Evolutionary conservation across 2,797 vertebrate species (phyloP), one percentile per base, ranked within the genome.

Genomic region (Gambusia yucatana): DNA sequence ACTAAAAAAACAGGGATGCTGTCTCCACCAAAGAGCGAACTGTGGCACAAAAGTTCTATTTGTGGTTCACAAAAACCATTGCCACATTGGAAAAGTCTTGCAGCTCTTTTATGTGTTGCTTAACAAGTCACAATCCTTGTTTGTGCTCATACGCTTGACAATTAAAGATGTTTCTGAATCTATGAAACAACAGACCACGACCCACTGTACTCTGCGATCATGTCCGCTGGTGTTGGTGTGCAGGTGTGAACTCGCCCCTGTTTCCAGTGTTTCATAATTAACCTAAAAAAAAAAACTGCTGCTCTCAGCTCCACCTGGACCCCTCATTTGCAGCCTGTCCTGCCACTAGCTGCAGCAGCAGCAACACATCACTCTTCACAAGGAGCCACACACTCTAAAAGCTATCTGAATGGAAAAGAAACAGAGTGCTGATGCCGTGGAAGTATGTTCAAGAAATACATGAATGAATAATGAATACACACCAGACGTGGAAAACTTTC

Each of bases 401-500:
- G 55, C 57, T 50, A 65, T 6, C 47, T 71, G 63, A 47, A 43
- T 36, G 28, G 1, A 25, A 67, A 77, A 44, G 4, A 30, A 63
- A 55, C 44, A 43, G 36, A 76, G 44, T 39, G 36, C 59, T 25
- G 52, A 70, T 22, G 55, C 3, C 1, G 14, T 13, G 16, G 20
- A 61, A 48, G 20, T 81, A 78, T 36, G 82, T 81, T 83, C 76
- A 65, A 33, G 63, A 28, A 30, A 52, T 46, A 20, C 48, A 30
- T 46, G 16, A 70, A 76, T 79, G 52, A 87, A 70, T 55, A 43
- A 84, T 78, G 44, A 83, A 79, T 89, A 70, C 39, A 44, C 52
- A 61, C 6, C 81, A 84, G 73, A n/a, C 50, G 84, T 65, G 80
- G 63, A 84, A 76, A 75, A 70, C 59, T 78, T 73, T 83, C 75